Evolutionary conservation across 2,797 vertebrate genomes (phyloP), one percentile per base, ranked within the genome.

Genomic region (Columba guinea): DNA sequence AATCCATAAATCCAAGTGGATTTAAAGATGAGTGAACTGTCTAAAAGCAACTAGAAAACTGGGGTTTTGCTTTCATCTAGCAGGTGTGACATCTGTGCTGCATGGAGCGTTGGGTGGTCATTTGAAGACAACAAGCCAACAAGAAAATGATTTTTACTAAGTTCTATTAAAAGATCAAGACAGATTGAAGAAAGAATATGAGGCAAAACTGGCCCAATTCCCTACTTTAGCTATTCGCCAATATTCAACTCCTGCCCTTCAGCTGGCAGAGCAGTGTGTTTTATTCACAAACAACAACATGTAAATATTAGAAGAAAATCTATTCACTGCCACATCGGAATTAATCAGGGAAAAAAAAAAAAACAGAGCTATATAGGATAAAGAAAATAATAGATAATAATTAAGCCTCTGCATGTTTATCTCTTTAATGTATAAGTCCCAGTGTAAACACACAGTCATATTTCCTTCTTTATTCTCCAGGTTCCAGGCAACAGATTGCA

Each of bases 241-340:
- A 48, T 13, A 85, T 28, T 62, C 65, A 71, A 1, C 46, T 79
- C 56, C 35, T 34, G n/a, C 52, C 80, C 84, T 79, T 90, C 67
- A 59, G 62, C 24, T 84, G 35, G 46, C 60, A 34, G 10, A 76
- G 27, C 7, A 34, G 27, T 0, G 4, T 41, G 63, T 52, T 86
- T 91, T 67, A 35, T 16, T 74, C 71, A 63, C 39, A 59, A 94
- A 44, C 75, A 89, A 53, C 28, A 74, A 80, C 87, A 70, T 7
- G n/a, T 93, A 95, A 89, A 74, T 76, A 93, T 67, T 68, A 87
- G 34, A 82, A 59, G 39, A 67, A 76, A 87, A 70, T 41, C 56
- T 51, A 34, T 63, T 87, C 28, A 15, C 64, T 91, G 32, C 68
- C 90, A 62, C 85, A 68, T 58, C 71, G 30, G 37, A 85, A 85